These are phyloP conservation scores for Tridacna gigas DNA, from an alignment of 2,888 invertebrate genomes.

Conservation along the genomic window DNA sequence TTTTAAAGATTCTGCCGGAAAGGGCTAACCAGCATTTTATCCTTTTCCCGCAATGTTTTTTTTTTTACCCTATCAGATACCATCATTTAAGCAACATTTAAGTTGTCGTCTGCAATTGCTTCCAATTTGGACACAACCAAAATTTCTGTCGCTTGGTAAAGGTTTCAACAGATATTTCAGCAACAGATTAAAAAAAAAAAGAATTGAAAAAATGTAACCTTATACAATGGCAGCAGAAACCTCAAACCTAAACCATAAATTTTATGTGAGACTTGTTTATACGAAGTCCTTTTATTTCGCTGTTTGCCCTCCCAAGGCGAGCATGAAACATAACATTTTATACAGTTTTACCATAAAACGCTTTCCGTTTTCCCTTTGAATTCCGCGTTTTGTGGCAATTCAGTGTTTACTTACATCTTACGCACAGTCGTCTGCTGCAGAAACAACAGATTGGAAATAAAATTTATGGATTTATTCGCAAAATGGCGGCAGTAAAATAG, in stretches of 20 bases:
- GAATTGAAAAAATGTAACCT: neutral
- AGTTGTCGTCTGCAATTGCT: too few relatives aligned
- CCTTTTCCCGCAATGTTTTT: too few relatives aligned
- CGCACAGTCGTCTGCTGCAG: slow-evolving; percentile 48
- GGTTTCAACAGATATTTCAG: too few relatives aligned
- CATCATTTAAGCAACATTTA: too few relatives aligned
- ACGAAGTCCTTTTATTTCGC: slow-evolving; percentile 59
- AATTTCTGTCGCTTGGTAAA: too few relatives aligned
- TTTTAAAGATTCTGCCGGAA: too few relatives aligned
- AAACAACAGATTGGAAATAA: slow-evolving; percentile 61
- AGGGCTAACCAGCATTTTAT: too few relatives aligned
- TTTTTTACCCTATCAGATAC: too few relatives aligned
- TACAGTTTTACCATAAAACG: slow-evolving; percentile 46
- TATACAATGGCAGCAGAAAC: slow-evolving; percentile 20
- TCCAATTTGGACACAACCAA: too few relatives aligned
- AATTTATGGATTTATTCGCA: slow-evolving; percentile 50
- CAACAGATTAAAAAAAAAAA: neutral
- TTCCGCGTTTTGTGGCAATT: slow-evolving; percentile 42
- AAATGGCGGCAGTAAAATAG: slow-evolving; percentile 36
- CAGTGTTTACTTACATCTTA: slow-evolving; percentile 55
- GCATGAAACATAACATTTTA: slow-evolving; percentile 56
- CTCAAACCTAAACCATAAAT: slow-evolving; percentile 40
- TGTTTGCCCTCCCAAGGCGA: slow-evolving; percentile 54
- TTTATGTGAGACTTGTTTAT: slow-evolving; percentile 55
- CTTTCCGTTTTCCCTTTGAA: slow-evolving; percentile 53